phyloP scores from a whole-genome alignment of 2,888 invertebrate species.

The Andrena fulva region DNA sequence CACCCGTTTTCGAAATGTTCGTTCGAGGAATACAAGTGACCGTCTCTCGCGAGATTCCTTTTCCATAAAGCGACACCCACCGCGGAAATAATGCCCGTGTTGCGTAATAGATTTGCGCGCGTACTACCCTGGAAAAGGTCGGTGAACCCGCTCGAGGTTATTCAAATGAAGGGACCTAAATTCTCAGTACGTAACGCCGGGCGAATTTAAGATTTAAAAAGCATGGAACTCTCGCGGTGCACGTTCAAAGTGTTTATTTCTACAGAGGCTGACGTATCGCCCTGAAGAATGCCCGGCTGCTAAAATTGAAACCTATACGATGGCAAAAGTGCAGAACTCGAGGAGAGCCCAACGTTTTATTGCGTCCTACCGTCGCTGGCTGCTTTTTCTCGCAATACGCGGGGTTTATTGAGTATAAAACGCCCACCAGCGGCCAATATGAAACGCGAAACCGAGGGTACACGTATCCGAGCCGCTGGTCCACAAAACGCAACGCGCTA shows the following conservation, averaged over 20 bases:
- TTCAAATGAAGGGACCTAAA: not conserved
- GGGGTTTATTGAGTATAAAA: not conserved
- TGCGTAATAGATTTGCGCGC: constrained; percentile 25
- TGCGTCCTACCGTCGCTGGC: not conserved
- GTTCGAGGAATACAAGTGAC: not conserved
- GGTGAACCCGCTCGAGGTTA: not conserved
- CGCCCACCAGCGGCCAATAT: constrained; percentile 6
- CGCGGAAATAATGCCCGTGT: constrained; percentile 5
- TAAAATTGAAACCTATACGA: not conserved
- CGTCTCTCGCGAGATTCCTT: not conserved
- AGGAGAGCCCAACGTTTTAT: not conserved
- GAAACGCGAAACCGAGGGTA: not conserved
- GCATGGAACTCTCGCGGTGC: not conserved
- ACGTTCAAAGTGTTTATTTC: too few relatives aligned
- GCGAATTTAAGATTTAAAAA: not conserved
- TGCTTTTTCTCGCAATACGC: not conserved
- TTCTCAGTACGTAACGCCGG: not conserved
- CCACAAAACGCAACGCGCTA: not conserved
- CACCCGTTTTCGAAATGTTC: not conserved
- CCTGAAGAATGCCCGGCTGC: not conserved
- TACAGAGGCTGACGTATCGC: not conserved
- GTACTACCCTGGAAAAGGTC: not conserved
- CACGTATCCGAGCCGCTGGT: not conserved
- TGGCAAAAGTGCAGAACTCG: not conserved
- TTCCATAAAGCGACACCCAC: constrained; percentile 17